These are phyloP conservation scores for Centrocercus urophasianus DNA, from an alignment of 2,113 vertebrate species.

Conservation along the genomic window DNA sequence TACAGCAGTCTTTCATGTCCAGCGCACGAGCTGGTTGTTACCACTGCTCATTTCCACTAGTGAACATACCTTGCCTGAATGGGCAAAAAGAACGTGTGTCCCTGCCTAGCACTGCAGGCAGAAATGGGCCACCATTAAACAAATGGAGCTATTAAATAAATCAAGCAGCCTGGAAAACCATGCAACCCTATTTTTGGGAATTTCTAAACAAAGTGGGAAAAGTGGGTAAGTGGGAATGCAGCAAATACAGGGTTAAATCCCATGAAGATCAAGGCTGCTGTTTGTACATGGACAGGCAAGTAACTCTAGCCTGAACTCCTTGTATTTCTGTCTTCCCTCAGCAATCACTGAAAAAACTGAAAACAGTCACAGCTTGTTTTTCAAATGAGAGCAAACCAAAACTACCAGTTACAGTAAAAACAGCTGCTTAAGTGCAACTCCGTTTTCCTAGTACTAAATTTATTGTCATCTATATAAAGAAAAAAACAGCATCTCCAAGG, in stretches of 20 bases:
- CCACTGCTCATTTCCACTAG: not conserved
- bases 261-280: not conserved
- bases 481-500: not conserved
- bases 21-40: not conserved
- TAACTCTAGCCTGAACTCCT: not conserved
- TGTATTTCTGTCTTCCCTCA: not conserved
- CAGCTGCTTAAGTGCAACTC: not conserved
- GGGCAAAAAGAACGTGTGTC: not conserved
- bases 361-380: not conserved
- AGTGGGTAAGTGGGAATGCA: not conserved
- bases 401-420: conserved; percentile 13
- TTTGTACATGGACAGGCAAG: not conserved
- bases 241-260: not conserved
- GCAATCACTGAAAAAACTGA: not conserved
- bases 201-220: not conserved
- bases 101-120: not conserved
- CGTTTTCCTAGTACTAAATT: conserved; percentile 17
- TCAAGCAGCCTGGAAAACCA: not conserved
- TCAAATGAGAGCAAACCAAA: conserved; percentile 6
- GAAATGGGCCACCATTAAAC: not conserved
- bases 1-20: not conserved
- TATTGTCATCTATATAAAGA: conserved; percentile 22
- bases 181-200: not conserved
- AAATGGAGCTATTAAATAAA: not conserved
- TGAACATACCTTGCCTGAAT: not conserved